Base-by-base conservation (phyloP, 2,113 vertebrate genomes). In the Setophaga kirtlandii region DNA sequence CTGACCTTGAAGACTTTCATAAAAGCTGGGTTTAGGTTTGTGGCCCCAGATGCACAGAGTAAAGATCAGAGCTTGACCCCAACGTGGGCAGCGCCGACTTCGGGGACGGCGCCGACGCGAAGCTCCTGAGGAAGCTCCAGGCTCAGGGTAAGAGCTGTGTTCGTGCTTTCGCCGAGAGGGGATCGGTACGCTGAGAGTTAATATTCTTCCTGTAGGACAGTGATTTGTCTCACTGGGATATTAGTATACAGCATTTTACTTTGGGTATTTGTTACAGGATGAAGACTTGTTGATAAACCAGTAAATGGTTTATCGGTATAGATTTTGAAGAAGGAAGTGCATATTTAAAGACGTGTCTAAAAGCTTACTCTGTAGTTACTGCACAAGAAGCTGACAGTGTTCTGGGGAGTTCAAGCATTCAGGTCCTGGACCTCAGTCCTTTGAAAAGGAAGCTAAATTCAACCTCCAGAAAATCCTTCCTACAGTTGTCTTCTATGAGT, bases 121-220 rank as follows among this genome's bases (percentile, higher is more conserved):
- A 99, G 96, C 97, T 99, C 15, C 79, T 99, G n/a, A 98, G 99
- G 75, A 99, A 99, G 96, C 98, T 99, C 35, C 99, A 99, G 90
- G 99, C 99, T 74, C 99, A 99, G 98, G 99, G 99, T 99, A 95
- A 83, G 91, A 58, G 28, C 13, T 22, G 4, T 5, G n/a, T 56
- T 52, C 12, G 23, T 47, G 18, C 41, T 86, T 31, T 37, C 59
- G 46, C 8, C 15, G 21, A n/a, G 27, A 63, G 27, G 7, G 3
- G 50, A 27, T 67, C 17, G 4, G 15, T 52, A 3, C 23, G 18
- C 33, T 9, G 33, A 49, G 39, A 37, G 28, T 49, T 68, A 12
- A 12, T 74, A 23, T 25, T 46, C 33, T 65, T 90, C 64, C 23
- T 83, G 0, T 60, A 25, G n/a, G 52, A 39, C 49, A 59, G 11